Evolutionary conservation across 2,888 invertebrate genomes (phyloP), one percentile per base, ranked within the genome.

Genomic region (Copidosoma aretas): DNA sequence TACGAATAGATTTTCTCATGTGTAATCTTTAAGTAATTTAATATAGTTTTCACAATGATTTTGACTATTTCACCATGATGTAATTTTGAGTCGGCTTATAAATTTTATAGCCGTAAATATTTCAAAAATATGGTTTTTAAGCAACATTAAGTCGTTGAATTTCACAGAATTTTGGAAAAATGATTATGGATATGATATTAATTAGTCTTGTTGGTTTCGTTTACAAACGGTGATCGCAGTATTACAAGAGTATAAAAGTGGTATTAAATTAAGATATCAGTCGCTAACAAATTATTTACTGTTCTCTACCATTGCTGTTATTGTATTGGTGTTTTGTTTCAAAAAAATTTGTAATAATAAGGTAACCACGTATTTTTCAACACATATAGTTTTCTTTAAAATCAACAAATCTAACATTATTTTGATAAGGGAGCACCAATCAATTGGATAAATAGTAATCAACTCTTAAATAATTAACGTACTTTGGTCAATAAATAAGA

Each of bases 241-340:
- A 64, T 70, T 61, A 63, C 59, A 66, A 68, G 24, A 63, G 66
- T 70, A 66, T 60, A 66, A 70, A 70, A 70, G 22, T 70, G 51
- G 32, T 54, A 56, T 62, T 52, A 53, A 54, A 56, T 62, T 39
- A 51, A 41, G 19, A 15, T 68, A 60, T 60, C 63, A 64, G 41
- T 65, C 51, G 60, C 60, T 70, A 32, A 54, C 10, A 62, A 63
- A 66, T 52, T 60, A 56, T 70, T 66, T 15, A 60, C 24, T 60
- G 60, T 59, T 51, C 39, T 60, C 46, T 59, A 46, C 43, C 43
- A 46, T 46, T 17, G 17, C 25, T 53, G 65, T 12, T 46, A 15
- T 19, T 51, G 24, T 39, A 12, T 67, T 63, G 58, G 51, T 63
- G 52, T 53, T 67, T 43, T 63, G 53, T 22, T 32, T 57, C 41